Percentiles rank a stretch among this genome's conserved stretches.
phyloP scores from a whole-genome alignment of 2,113 vertebrate genomes.

The Seriola dumerili region DNA sequence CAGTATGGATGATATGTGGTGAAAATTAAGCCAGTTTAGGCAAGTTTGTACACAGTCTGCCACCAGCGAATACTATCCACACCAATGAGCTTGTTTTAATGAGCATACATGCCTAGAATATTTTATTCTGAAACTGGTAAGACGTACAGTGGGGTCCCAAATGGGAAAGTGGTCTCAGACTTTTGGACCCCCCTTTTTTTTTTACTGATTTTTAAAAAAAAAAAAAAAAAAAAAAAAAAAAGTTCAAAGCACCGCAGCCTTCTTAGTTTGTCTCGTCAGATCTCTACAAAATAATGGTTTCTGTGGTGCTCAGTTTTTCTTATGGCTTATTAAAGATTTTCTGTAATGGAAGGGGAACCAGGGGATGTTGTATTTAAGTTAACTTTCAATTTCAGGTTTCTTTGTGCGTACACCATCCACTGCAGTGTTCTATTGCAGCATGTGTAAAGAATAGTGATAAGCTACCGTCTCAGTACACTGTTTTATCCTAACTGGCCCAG shows the following conservation, averaged over 20 bases:
- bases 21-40: slow-evolving; percentile 8
- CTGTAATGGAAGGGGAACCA: not conserved
- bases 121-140: not conserved
- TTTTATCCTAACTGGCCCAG: slow-evolving; percentile 72
- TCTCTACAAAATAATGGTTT: not conserved
- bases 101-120: not conserved
- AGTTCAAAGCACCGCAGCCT: not conserved
- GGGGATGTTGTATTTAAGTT: not conserved
- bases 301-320: not conserved
- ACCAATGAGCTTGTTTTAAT: slow-evolving; percentile 1
- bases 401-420: slow-evolving; percentile 65
- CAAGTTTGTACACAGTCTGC: slow-evolving; percentile 23
- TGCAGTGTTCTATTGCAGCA: slow-evolving; percentile 72
- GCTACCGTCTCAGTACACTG: slow-evolving; percentile 60
- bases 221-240: not conserved
- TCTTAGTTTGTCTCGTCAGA: not conserved
- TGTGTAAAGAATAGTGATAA: slow-evolving; percentile 81
- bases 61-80: not conserved
- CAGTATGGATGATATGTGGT: not conserved
- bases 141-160: not conserved
- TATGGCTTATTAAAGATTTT: not conserved
- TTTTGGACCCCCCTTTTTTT: too few species aligned
- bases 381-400: slow-evolving; percentile 49
- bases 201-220: not conserved
- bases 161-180: too few species aligned